Base-by-base conservation (phyloP, 1,140 invertebrate species). In the Pissodes strobi region DNA sequence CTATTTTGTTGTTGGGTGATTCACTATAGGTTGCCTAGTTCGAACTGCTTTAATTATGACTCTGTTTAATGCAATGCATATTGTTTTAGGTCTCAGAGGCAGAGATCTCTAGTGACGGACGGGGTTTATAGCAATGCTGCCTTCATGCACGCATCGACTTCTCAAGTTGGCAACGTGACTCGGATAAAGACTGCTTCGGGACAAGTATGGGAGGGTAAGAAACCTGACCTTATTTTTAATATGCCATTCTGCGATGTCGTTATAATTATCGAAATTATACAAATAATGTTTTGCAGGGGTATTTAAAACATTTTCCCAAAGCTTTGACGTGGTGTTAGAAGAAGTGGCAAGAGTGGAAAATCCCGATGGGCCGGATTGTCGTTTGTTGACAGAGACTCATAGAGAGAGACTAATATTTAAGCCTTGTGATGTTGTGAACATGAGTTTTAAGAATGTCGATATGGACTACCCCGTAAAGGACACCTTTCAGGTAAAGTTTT, bases 331-430 rank as follows among this genome's bases (percentile, higher is more conserved):
- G 66, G 91, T 93, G 49, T 78, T 95, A 73, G 91, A 94, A 81
- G 84, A 92, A 80, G 90, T 88, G 34, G 89, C 92, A 74, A 88
- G 87, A 74, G 86, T 94, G 61, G 90, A 93, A 72, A 84, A 83
- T 68, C 71, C 73, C 0, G 74, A 78, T 17, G 64, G 59, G 5
- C 69, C 70, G 1, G 74, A 76, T 43, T 66, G 70, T 1, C 71
- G 67, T 6, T 82, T 88, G 66, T 79, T 80, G n/a, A 81, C 87
- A 9, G 87, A 90, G 39, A 86, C 85, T 17, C 83, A 91, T 34
- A 86, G 89, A 56, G 90, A 94, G 67, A 92, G 90, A 80, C 80
- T 95, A 71, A 92, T 95, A 75, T 94, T 95, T 79, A 90, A 90
- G 73, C 83, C 87, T 43, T 82, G 87, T 70, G 91, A 94, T 80